Evolutionary conservation across 2,797 vertebrate genomes (phyloP), one percentile per base, ranked within the genome.

Genomic region (Acanthurus leucopareius): DNA sequence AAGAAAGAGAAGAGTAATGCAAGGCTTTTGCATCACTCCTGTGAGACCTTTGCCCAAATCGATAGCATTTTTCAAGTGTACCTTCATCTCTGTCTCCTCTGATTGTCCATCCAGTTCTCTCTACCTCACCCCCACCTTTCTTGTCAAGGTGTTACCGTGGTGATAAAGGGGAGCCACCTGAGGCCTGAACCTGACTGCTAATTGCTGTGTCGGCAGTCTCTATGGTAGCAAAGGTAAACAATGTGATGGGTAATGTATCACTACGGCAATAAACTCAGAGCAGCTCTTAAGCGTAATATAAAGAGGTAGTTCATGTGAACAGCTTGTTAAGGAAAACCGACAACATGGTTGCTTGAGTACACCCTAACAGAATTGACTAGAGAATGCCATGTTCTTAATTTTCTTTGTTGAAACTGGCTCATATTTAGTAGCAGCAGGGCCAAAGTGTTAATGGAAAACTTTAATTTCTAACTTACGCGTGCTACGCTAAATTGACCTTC

Each of bases 201-300:
- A 92, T 91, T 92, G 85, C 71, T 2, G 11, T 4, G 51, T 86
- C 49, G 1, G 75, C 69, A 62, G 81, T 88, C 72, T 71, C 92
- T 69, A 89, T 83, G 80, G 92, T 48, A 73, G 80, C 84, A 64
- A 75, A 81, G 79, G 84, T 87, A 92, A 93, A 94, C 92, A 91
- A 62, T 63, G 75, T 47, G 49, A 45, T 0, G 8, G 82, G 68
- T 89, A 88, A 91, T 86, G 75, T 47, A 65, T 92, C 82, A 42
- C 90, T 79, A 66, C 4, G 22, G 86, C 11, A 64, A 90, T 61
- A 59, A 71, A 85, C 58, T 10, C 42, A 2, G 65, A 76, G 72
- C 52, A 2, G 79, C 20, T 75, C 40, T 67, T 48, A 56, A 32
- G 75, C 77, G 71, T 57, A 71, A 56, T 73, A 84, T 79, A 79